These are phyloP conservation scores for Falco columbarius DNA, from an alignment of 2,797 vertebrate species.

Conservation along the genomic window DNA sequence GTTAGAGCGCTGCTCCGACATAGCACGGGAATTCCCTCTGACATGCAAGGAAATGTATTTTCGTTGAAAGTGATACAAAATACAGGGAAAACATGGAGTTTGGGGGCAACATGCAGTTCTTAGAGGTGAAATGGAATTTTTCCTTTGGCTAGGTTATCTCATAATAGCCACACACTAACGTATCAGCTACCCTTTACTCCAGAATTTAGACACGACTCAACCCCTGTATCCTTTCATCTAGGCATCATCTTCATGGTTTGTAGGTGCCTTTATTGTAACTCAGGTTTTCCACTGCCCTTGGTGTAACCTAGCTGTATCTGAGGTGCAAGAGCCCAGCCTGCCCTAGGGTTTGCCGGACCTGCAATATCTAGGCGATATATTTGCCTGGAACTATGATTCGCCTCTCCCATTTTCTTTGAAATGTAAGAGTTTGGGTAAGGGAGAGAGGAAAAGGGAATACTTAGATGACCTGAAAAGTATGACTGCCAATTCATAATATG, in stretches of 20 bases:
- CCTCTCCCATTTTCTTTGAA: neutral
- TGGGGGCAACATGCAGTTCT: neutral
- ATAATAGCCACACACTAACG: rapidly evolving
- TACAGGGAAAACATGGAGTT: rapidly evolving
- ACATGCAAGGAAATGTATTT: rapidly evolving
- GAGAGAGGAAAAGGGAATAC: neutral
- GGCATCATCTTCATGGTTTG: neutral
- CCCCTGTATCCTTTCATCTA: no score
- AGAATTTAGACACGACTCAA: neutral
- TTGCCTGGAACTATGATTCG: neutral
- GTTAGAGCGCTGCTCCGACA: rapidly evolving
- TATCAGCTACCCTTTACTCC: neutral
- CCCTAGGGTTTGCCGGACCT: neutral
- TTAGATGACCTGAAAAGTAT: slow-evolving; percentile 24
- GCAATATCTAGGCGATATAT: neutral
- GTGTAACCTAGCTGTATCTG: neutral
- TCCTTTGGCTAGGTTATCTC: no score
- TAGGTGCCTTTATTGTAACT: neutral
- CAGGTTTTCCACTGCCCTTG: neutral
- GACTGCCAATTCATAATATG: slow-evolving; percentile 7
- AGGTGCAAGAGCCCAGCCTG: neutral
- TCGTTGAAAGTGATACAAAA: neutral
- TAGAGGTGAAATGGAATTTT: neutral
- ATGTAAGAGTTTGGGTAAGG: neutral
- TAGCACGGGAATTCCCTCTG: neutral